Evolutionary conservation across 2,888 invertebrate species (phyloP).

Genomic region (Machimus rusticus): DNA sequence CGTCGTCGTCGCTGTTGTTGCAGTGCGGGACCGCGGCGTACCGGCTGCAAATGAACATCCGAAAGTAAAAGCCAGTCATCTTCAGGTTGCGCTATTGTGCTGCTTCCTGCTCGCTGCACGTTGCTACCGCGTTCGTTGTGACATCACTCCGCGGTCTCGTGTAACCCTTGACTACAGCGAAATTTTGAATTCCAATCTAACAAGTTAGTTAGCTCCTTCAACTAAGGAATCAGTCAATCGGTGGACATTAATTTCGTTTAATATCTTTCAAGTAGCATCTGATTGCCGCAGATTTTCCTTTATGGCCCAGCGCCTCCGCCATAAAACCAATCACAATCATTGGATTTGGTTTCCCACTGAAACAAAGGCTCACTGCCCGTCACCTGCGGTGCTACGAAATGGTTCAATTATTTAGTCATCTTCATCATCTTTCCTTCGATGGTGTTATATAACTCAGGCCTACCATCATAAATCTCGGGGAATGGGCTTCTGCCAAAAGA

Average conservation of each 20-base stretch:
- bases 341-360: conserved; percentile 2
- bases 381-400: background rate
- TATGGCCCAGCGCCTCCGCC: background rate
- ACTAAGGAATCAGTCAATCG: background rate
- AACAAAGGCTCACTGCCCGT: conserved; percentile 6
- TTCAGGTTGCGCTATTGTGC: conserved; percentile 8
- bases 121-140: background rate
- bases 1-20: background rate
- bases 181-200: background rate
- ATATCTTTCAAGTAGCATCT: background rate
- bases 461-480: conserved; percentile 22
- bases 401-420: background rate
- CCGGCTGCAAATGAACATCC: conserved; percentile 12
- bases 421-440: conserved; percentile 6
- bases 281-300: background rate
- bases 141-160: background rate
- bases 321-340: background rate
- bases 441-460: background rate
- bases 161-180: background rate
- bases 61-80: conserved; percentile 30
- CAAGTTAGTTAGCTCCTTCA: background rate
- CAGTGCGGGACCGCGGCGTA: background rate
- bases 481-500: background rate
- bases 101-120: conserved; percentile 1
- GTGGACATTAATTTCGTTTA: background rate